Base-by-base conservation (phyloP, 2,797 vertebrate genomes). In the Rhinoraja longicauda region DNA sequence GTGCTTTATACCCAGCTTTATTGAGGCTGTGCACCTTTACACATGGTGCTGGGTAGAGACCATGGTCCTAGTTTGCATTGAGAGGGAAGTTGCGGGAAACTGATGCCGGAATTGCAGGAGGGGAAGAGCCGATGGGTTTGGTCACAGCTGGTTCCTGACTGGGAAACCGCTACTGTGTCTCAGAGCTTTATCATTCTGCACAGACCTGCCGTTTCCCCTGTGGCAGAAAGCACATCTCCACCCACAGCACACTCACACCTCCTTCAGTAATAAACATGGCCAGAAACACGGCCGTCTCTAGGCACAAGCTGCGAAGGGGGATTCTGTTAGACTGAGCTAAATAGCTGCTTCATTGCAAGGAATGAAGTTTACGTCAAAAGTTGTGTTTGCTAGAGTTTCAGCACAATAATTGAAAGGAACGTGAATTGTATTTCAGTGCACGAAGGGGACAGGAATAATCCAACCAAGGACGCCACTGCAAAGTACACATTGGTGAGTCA, bases 131-230 rank as follows among this genome's bases (percentile, higher is more conserved):
- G 94, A 94, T 92, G 95, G 95, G 94, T 95, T 73, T 95, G 96
- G 95, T 96, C 96, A 94, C 97, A 98, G 97, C 97, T 98, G 98
- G 97, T 98, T 98, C 98, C 98, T 98, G 97, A 96, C 93, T 96
- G 96, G 97, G 97, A 97, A 97, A 97, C 84, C 88, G 59, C 59
- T 88, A 62, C 84, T 36, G 59, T 64, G n/a, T 36, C 62, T 88
- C 59, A 2, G 57, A 84, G 62, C 39, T 36, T 88, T 88, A 88
- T 67, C 84, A 67, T 62, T 67, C 59, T 32, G n/a, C 17, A 36
- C 84, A 88, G 62, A 17, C 84, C 59, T 88, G 84, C n/a, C 17
- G 7, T 19, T 88, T 88, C 84, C 84, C 62, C 15, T 88, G 84
- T 67, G 84, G 62, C 62, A 88, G n/a, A 67, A 67, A 88, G n/a